Conservation (phyloP, 2,797 vertebrate genomes). For the Ambastaia sidthimunki region DNA sequence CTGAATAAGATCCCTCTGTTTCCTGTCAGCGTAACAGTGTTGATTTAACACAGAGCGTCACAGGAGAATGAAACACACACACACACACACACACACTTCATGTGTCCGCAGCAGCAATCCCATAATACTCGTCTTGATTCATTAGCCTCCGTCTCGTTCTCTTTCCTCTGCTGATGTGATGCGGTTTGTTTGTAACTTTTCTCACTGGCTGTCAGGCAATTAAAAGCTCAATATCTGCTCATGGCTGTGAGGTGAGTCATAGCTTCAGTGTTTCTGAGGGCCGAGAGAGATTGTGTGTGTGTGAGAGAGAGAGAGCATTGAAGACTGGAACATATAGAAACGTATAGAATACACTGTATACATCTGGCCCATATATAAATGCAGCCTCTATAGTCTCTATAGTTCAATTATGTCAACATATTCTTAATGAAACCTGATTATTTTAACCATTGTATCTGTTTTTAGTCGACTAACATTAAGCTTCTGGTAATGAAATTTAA, state of each 20-base stretch:
- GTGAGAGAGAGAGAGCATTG: background rate
- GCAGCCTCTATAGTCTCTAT: too few species aligned
- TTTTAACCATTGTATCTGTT: background rate
- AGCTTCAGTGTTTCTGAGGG: constrained; percentile 51
- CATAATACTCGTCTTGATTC: constrained; percentile 25
- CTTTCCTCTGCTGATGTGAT: constrained; percentile 33
- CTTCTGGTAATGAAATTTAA: constrained; percentile 9
- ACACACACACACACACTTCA: too few species aligned
- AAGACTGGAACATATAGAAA: background rate
- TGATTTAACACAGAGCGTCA: too few species aligned
- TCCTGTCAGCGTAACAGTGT: too few species aligned
- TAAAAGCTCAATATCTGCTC: constrained; percentile 65
- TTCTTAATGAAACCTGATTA: background rate
- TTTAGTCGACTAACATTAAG: background rate
- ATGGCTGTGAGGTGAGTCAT: constrained; percentile 69
- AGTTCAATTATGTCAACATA: background rate
- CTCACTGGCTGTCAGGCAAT: constrained; percentile 68
- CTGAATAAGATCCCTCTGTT: too few species aligned
- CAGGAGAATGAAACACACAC: too few species aligned
- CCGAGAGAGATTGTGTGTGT: too few species aligned
- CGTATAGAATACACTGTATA: constrained; percentile 14
- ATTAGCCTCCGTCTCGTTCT: constrained; percentile 8
- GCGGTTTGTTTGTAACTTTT: constrained; percentile 50
- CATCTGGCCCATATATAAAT: background rate
- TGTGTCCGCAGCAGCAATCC: constrained; percentile 3